Evolutionary conservation across 2,113 vertebrate genomes (phyloP).

Genomic region (Gila orcuttii): DNA sequence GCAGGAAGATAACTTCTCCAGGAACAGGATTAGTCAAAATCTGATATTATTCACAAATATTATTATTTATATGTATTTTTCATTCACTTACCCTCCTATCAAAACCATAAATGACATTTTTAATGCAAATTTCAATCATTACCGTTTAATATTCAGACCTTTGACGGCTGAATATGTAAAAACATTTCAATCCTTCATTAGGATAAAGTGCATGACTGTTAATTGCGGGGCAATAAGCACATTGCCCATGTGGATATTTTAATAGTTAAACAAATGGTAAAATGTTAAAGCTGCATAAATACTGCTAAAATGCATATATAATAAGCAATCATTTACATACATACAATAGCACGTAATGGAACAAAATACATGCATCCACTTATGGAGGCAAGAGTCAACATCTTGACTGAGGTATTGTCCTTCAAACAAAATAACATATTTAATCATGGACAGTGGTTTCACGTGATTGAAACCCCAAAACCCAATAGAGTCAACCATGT

Average conservation of each 20-base stretch:
- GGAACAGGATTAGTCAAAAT: neutral
- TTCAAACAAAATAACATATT: neutral
- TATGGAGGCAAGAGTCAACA: constrained; percentile 15
- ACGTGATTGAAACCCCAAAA: no score
- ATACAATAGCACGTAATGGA: neutral
- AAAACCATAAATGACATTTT: neutral
- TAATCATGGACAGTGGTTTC: no score
- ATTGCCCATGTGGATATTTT: neutral
- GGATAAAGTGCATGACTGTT: neutral
- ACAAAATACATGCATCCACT: neutral
- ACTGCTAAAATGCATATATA: neutral
- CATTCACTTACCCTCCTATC: neutral
- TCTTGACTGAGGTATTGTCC: constrained; percentile 35
- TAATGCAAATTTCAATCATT: neutral
- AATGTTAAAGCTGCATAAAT: neutral
- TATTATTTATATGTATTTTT: no score
- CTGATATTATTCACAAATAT: neutral
- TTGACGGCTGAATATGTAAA: neutral
- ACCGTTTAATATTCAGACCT: neutral
- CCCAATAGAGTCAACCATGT: no score
- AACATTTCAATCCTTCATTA: neutral
- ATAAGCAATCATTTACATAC: constrained; percentile 10
- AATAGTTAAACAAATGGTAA: neutral
- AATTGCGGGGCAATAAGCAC: neutral
- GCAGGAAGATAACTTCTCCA: no score